Base-by-base conservation (phyloP, 2,113 vertebrate genomes). In the Marmota monax region DNA sequence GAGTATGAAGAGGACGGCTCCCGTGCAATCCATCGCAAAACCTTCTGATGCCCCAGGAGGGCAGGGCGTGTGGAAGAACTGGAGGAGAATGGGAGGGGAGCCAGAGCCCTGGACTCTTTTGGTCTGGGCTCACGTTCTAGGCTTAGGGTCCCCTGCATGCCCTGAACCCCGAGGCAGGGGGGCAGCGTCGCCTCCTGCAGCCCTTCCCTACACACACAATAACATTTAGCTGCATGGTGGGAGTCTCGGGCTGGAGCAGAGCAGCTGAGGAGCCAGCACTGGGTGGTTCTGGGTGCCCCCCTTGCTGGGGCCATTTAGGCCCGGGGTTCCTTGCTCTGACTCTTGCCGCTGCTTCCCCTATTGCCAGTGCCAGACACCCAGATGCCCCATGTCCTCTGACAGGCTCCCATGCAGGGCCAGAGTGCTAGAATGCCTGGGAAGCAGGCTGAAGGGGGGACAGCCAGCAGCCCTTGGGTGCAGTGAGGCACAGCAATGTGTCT, bases 11-110 rank as follows among this genome's bases (percentile, higher is more conserved):
- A 99, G 96, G 99, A 99, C 89, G 98, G 99, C 76, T 97, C 99
- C 0, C 99, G 99, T 63, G 99, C 99, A 97, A 99, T 99, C 98
- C 99, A 99, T 98, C 99, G 99, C 96, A 99, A 99, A 98, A 99
- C 99, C 65, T 99, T 99, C 98, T 99, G 98, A 97, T n/a, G 84
- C 48, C 92, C n/a, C 5, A 16, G 45, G 7, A 74, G 51, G 56
- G 63, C 48, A 70, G 25, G 67, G 88, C 3, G 0, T 56, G 16
- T 98, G 97, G 94, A 42, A 82, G 25, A 84, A 12, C 18, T 45
- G 89, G 76, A 95, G 45, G 65, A 86, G 42, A 56, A 95, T n/a
- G 65, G 80, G 37, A 45, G 88, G 85, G 95, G 22, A 58, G 42
- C 90, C 95, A 78, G 90, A 96, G 91, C 37, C 72, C 56, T 90